Conservation (phyloP, 2,113 vertebrate species). For the Rattus rattus region DNA sequence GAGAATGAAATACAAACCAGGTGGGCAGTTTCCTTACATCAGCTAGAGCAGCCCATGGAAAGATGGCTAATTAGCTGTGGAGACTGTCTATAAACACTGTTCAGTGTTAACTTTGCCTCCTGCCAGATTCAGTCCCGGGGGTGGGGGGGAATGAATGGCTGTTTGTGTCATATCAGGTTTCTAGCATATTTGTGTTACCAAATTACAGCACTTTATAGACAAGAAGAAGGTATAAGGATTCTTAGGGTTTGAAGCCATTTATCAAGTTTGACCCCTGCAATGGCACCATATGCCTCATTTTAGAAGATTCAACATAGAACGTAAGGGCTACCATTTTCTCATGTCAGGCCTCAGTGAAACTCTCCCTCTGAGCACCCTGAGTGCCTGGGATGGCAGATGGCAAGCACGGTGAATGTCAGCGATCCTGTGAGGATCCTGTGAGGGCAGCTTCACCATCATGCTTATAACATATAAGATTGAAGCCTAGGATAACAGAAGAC, state of each 20-base stretch:
- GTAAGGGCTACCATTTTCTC: background rate
- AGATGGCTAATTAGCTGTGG: slow-evolving; percentile 70
- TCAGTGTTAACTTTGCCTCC: slow-evolving; percentile 79
- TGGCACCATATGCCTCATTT: background rate
- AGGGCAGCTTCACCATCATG: rapidly evolving
- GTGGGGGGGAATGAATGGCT: slow-evolving; percentile 74
- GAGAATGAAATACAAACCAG: slow-evolving; percentile 80
- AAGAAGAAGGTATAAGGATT: slow-evolving; percentile 59
- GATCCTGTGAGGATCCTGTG: background rate
- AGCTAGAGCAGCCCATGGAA: slow-evolving; percentile 71
- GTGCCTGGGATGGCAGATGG: background rate
- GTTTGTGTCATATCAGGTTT: slow-evolving; percentile 67
- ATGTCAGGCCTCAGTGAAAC: background rate
- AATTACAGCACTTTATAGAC: slow-evolving; percentile 68
- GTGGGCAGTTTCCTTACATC: slow-evolving; percentile 77
- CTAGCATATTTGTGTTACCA: slow-evolving; percentile 55
- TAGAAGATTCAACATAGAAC: background rate
- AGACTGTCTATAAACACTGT: slow-evolving; percentile 75
- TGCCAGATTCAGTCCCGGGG: slow-evolving; percentile 72
- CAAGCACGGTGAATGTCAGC: background rate
- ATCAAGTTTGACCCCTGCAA: background rate
- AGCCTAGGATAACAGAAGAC: background rate
- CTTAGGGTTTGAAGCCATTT: background rate
- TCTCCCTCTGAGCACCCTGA: background rate
- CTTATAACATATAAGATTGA: background rate